Base-by-base conservation (phyloP, 2,113 vertebrate species). In the Rhynchomys soricoides region DNA sequence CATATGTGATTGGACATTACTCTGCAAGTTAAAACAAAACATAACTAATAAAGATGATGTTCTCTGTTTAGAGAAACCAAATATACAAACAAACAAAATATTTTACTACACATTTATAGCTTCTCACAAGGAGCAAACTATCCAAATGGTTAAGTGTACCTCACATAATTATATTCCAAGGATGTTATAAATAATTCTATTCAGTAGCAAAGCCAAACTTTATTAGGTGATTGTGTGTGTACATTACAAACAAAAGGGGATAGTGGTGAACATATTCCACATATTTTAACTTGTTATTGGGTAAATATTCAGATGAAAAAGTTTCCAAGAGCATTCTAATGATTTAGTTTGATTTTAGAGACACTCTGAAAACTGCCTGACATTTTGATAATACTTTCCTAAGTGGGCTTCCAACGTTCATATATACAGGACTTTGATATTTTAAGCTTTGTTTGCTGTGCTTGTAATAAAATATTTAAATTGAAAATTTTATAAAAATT, bases 141-240 rank as follows among this genome's bases (percentile, higher is more conserved):
- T 11, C 55, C 87, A 93, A 89, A 66, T 95, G 48, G 62, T 91
- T 96, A 96, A 95, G 17, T 81, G 29, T 92, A 86, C n/a, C 55
- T 94, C 81, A 82, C 31, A 50, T 57, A 78, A 75, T 79, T 95
- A 59, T 86, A 96, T 78, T 78, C 52, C 74, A 87, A 97, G 50
- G 29, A 87, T 55, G 31, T 96, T 79, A 92, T 68, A 94, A 86
- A 96, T 96, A 96, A 95, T 95, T 95, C 29, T 57, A 1, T 62
- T 97, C 75, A 85, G 73, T 71, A 75, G 43, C n/a, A 95, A 74
- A 82, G 34, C 55, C 48, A n/a, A 43, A 82, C 77, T 97, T 66
- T 59, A 73, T 90, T 96, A 90, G 40, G 34, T 82, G 37, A 95
- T 74, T 94, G 66, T 86, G 19, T 86, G 29, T 95, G 96, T 96